Base-by-base conservation (phyloP, 2,113 vertebrate species). In the Seriola dumerili region DNA sequence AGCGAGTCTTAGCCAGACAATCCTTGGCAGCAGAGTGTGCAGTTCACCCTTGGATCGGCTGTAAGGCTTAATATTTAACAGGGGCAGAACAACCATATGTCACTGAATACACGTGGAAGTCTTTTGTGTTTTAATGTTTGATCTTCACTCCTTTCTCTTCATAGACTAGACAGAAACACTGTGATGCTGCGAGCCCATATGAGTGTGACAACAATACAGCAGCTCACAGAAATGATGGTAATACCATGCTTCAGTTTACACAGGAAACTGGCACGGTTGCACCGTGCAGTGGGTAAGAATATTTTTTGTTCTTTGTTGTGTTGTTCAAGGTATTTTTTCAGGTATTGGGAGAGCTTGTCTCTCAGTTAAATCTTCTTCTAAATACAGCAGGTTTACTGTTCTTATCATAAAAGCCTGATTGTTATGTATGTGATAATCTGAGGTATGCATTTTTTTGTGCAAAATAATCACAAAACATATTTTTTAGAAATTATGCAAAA, bases 211-310 rank as follows among this genome's bases (percentile, higher is more conserved):
- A 50, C 1, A 19, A 4, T 59, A 14, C 36, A 19, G 40, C 63
- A 71, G 34, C 57, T 83, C 10, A 14, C 25, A 16, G 25, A 52
- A 44, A 69, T 29, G 19, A 83, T 23, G 36, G 62, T 72, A 59
- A 55, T 23, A 19, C 9, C 13, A 3, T 40, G 19, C 8, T 16
- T 83, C 10, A 36, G 32, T 9, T 16, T 52, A 4, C 29, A 23
- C 38, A 46, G 72, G 57, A 86, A 44, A 34, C 16, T 34, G 34
- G 1, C 64, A 8, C 44, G 57, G 57, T 63, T 88, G 13, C 80
- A 63, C 6, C 50, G 0, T 44, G 21, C 63, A 62, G 1, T 70
- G 23, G 91, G 93, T 93, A 85, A 85, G 79, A 66, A 44, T 16
- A 13, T 36, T 55, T 5, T 16, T 78, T 72, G 1, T 34, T 19